Evolutionary conservation across 2,888 invertebrate genomes (phyloP).

Genomic region (Tinea semifulvella): DNA sequence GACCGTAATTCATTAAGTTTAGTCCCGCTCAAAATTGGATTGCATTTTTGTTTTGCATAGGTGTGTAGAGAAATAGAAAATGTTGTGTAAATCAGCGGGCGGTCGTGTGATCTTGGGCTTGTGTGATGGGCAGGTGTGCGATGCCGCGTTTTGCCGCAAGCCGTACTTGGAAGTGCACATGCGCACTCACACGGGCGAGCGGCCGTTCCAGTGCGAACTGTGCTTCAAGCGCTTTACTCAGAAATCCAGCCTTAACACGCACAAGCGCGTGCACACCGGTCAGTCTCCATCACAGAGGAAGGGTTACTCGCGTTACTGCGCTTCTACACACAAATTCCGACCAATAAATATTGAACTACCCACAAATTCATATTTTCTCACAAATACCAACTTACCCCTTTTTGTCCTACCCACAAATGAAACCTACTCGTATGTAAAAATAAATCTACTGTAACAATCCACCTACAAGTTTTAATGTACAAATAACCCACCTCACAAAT

Average conservation of each 20-base stretch:
- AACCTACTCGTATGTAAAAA: too few species aligned
- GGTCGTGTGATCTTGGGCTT: not conserved
- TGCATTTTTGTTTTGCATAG: not conserved
- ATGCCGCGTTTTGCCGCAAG: conserved; percentile 82
- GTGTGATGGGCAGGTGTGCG: conserved; percentile 63
- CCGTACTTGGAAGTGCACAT: conserved; percentile 83
- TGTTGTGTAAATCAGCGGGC: conserved; percentile 3
- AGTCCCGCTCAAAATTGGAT: too few species aligned
- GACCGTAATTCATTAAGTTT: too few species aligned
- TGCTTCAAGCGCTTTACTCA: conserved; percentile 82
- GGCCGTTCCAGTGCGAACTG: conserved; percentile 77
- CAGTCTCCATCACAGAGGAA: conserved; percentile 30
- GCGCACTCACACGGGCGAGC: conserved; percentile 81
- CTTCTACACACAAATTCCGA: too few species aligned
- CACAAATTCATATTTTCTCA: too few species aligned
- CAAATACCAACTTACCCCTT: too few species aligned
- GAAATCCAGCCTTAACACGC: conserved; percentile 82
- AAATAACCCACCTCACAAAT: too few species aligned
- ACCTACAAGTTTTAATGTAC: too few species aligned
- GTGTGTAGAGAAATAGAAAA: not conserved
- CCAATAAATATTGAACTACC: too few species aligned
- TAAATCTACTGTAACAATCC: too few species aligned
- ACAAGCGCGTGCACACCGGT: conserved; percentile 80
- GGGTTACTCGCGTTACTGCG: conserved; percentile 2
- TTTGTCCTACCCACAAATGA: too few species aligned